Conservation (phyloP, 2,888 invertebrate species). For the Lysandra bellargus region DNA sequence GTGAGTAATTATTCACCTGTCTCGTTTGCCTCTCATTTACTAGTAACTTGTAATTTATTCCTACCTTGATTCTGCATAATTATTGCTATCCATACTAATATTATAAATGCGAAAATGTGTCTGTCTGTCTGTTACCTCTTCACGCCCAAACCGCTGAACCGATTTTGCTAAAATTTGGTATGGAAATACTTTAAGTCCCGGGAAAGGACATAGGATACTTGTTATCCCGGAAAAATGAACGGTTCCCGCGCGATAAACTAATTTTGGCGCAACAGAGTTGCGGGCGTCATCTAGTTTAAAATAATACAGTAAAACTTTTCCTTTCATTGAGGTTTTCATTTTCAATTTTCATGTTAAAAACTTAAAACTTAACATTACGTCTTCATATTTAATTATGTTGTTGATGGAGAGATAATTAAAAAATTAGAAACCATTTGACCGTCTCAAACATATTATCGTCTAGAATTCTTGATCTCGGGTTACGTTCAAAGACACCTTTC, state of each 20-base stretch:
- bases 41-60: not conserved
- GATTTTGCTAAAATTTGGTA: too few species aligned
- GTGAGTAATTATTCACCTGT: slow-evolving; percentile 15
- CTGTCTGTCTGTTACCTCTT: too few species aligned
- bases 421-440: not conserved
- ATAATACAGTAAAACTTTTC: not conserved
- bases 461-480: not conserved
- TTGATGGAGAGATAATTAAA: not conserved
- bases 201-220: too few species aligned
- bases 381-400: too few species aligned
- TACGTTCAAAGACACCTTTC: not conserved
- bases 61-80: slow-evolving; percentile 12
- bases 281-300: not conserved
- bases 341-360: not conserved
- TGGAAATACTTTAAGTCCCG: too few species aligned
- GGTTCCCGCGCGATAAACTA: too few species aligned
- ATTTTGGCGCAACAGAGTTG: too few species aligned
- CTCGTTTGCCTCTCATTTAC: not conserved
- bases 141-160: too few species aligned
- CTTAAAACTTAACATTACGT: too few species aligned
- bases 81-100: not conserved
- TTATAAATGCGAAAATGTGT: too few species aligned
- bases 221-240: too few species aligned
- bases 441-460: not conserved
- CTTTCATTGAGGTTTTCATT: not conserved